Conservation (phyloP, 2,113 vertebrate genomes). For the Nycticryphes semicollaris region DNA sequence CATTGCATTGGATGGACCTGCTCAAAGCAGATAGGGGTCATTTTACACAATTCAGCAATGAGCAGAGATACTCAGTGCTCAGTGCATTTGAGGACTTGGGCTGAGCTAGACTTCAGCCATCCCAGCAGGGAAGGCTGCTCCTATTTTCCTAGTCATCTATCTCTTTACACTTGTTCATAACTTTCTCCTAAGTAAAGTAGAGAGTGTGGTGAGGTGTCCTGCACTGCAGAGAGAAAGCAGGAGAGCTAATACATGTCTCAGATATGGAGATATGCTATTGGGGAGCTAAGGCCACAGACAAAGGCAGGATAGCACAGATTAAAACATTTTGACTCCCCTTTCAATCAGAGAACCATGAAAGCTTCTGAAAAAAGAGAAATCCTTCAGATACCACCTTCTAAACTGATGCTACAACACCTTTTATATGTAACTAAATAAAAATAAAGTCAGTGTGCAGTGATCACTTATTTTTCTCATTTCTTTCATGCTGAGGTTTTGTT, state of each 20-base stretch:
- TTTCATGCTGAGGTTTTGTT: neutral
- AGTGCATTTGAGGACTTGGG: neutral
- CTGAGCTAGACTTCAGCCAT: neutral
- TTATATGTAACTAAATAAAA: neutral
- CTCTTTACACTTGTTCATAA: neutral
- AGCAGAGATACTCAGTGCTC: neutral
- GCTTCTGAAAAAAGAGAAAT: neutral
- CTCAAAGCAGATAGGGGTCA: neutral
- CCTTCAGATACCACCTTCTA: neutral
- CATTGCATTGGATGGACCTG: neutral
- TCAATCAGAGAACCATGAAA: neutral
- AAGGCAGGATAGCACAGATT: rapidly evolving
- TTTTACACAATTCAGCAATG: neutral
- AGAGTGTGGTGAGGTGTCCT: neutral
- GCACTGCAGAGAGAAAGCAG: neutral
- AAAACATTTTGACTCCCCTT: neutral
- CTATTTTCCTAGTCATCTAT: neutral
- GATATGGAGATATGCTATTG: neutral
- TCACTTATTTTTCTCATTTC: neutral
- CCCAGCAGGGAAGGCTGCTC: neutral
- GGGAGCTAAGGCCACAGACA: neutral
- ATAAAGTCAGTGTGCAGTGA: neutral
- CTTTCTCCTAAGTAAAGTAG: neutral
- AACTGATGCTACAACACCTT: neutral
- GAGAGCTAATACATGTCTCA: neutral